These are phyloP conservation scores for Taphrorychus bicolor DNA, from an alignment of 2,888 invertebrate species.

Conservation along the genomic window DNA sequence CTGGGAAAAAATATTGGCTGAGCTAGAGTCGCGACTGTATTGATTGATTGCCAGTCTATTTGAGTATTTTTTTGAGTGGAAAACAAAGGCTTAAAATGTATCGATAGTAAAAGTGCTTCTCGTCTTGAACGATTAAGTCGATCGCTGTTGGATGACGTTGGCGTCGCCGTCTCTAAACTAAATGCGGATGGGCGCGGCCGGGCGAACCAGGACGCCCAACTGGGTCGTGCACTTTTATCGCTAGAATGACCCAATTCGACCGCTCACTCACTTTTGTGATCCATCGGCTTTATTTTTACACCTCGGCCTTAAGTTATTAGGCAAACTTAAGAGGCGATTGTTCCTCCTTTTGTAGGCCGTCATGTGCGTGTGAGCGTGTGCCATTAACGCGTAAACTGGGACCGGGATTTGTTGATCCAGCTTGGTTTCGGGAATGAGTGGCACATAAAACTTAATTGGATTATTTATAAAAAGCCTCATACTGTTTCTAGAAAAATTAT, in stretches of 20 bases:
- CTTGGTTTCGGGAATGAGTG: not conserved
- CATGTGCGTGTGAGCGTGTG: not conserved
- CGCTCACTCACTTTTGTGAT: constrained; percentile 21
- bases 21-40: too few relatives aligned
- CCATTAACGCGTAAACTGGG: too few relatives aligned
- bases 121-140: constrained; percentile 21
- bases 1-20: too few relatives aligned
- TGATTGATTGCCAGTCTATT: not conserved
- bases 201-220: constrained; percentile 33
- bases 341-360: not conserved
- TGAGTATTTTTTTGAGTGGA: not conserved
- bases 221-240: constrained; percentile 38
- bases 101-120: constrained; percentile 8
- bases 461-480: too few relatives aligned
- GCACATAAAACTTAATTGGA: too few relatives aligned
- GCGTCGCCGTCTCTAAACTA: constrained; percentile 27
- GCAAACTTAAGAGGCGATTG: constrained; percentile 2
- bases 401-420: not conserved
- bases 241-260: constrained; percentile 30
- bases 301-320: constrained; percentile 14
- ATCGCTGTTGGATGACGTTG: constrained; percentile 30
- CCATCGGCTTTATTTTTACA: constrained; percentile 30
- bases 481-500: too few relatives aligned
- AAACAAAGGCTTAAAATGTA: not conserved
- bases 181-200: constrained; percentile 37